phyloP scores from a whole-genome alignment of 1,140 invertebrate species.

The Pseudomyrmex flavicornis region DNA sequence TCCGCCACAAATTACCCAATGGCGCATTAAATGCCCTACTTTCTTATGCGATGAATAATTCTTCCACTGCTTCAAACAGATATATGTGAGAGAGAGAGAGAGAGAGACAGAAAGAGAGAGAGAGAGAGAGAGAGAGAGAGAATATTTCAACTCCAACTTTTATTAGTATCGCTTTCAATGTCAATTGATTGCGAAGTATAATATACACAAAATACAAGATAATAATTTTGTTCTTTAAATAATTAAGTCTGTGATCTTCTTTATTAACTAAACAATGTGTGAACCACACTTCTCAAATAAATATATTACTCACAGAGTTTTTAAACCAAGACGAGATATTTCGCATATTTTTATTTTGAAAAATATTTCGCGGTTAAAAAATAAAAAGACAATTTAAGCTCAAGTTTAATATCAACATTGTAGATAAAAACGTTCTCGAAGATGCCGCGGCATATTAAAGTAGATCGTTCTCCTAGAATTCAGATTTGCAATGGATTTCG shows the following conservation, averaged over 20 bases:
- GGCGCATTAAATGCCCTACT: slow-evolving; percentile 71
- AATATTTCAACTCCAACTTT: not conserved
- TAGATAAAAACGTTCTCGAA: slow-evolving; percentile 24
- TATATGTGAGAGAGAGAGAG: not conserved
- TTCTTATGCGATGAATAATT: slow-evolving; percentile 77
- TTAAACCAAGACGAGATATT: not conserved
- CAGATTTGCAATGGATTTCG: slow-evolving; percentile 38
- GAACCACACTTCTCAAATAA: too few relatives aligned
- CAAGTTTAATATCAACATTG: not conserved
- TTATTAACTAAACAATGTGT: too few relatives aligned
- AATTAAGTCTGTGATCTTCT: not conserved
- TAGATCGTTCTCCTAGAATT: slow-evolving; percentile 12
- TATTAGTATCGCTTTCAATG: not conserved
- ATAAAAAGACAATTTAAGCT: not conserved
- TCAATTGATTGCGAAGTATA: not conserved
- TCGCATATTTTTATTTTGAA: not conserved
- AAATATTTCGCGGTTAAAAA: not conserved
- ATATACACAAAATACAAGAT: not conserved
- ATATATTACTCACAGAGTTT: too few relatives aligned
- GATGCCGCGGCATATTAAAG: slow-evolving; percentile 14
- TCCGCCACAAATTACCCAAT: slow-evolving; percentile 80
- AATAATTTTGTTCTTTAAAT: not conserved
- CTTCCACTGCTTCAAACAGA: slow-evolving; percentile 48
- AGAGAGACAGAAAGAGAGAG: too few relatives aligned
- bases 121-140: too few relatives aligned